A percentile compares a stretch with the other conserved stretches of the same genome.
Evolutionary conservation across 2,797 vertebrate genomes (phyloP).

Genomic region (Leptodactylus fallax): DNA sequence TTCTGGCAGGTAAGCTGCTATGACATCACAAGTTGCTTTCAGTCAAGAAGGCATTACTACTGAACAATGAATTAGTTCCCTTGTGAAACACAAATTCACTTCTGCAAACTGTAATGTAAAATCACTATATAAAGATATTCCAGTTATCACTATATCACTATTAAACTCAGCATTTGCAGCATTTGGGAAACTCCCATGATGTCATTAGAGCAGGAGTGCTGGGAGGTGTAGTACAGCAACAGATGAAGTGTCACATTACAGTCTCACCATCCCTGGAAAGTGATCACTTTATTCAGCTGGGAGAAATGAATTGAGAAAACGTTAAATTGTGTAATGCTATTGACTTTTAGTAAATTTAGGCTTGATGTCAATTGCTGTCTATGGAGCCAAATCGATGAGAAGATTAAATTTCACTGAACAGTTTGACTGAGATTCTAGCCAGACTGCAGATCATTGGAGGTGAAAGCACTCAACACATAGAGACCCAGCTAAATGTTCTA

Average conservation of each 20-base stretch:
- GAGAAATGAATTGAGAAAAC: conserved; percentile 43
- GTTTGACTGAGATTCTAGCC: conserved; percentile 43
- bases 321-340: conserved; percentile 50
- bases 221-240: conserved; percentile 7
- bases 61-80: no score
- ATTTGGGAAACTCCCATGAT: conserved; percentile 2
- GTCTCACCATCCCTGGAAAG: conserved; percentile 7
- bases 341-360: conserved; percentile 46
- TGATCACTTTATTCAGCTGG: conserved; percentile 32
- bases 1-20: no score
- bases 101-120: no score
- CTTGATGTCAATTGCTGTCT: conserved; percentile 58
- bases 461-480: conserved; percentile 28
- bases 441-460: conserved; percentile 37
- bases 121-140: no score
- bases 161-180: neutral
- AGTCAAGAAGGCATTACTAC: no score
- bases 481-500: conserved; percentile 22
- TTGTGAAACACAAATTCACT: no score
- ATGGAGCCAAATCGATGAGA: conserved; percentile 53
- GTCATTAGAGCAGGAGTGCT: neutral
- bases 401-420: conserved; percentile 57
- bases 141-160: no score
- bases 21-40: no score
- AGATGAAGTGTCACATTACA: neutral